Evolutionary conservation across 2,113 vertebrate genomes (phyloP).

Genomic region (Upupa epops): DNA sequence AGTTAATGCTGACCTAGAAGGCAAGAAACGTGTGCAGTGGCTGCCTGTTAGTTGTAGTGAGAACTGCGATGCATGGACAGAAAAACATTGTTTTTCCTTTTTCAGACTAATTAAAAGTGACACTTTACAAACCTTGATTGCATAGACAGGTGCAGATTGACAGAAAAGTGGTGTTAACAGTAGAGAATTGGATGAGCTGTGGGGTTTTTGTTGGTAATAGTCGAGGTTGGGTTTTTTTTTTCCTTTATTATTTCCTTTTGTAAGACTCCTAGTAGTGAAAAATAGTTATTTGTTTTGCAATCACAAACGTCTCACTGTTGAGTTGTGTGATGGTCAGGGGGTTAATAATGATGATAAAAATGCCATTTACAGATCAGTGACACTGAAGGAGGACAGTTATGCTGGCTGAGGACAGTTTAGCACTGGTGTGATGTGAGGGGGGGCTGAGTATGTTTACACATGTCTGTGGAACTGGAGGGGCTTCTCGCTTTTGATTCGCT

Average conservation of each 20-base stretch:
- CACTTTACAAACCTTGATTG: constrained; percentile 69
- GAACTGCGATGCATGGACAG: not conserved
- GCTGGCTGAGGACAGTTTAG: not conserved
- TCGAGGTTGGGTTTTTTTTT: not conserved
- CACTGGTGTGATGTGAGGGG: not conserved
- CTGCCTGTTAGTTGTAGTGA: constrained; percentile 14
- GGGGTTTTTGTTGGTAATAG: not conserved
- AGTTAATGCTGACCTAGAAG: constrained; percentile 60
- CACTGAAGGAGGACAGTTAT: not conserved
- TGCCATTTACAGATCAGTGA: not conserved
- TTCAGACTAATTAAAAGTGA: constrained; percentile 52
- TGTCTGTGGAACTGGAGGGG: not conserved
- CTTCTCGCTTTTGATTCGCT: constrained; percentile 41
- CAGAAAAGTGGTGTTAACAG: constrained; percentile 64
- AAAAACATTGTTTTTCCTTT: constrained; percentile 47
- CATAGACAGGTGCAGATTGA: constrained; percentile 47
- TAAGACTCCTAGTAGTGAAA: not conserved
- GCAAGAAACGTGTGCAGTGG: constrained; percentile 8
- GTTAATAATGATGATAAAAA: not conserved
- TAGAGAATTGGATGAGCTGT: constrained; percentile 63
- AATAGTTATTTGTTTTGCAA: constrained; percentile 20
- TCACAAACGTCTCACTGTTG: not conserved
- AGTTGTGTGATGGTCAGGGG: not conserved
- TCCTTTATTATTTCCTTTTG: not conserved
- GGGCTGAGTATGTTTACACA: not conserved